Base-by-base conservation (phyloP, 2,888 invertebrate genomes). In the Adelognathus sp. region DNA sequence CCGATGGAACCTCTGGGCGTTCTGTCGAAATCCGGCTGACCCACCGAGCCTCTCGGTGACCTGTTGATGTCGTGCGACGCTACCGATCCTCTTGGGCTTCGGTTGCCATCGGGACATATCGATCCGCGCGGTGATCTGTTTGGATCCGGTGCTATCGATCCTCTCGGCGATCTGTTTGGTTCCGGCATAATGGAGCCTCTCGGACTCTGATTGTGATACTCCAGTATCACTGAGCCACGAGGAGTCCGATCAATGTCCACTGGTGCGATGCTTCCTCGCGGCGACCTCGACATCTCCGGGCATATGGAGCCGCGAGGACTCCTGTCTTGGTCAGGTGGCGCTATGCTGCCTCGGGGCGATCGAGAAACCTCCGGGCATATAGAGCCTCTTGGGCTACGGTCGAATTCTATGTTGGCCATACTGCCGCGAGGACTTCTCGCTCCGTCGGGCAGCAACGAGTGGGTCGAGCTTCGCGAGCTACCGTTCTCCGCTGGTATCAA, bases 231-330 rank as follows among this genome's bases (percentile, higher is more conserved):
- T 0, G 93, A 93, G 83, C 93, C 94, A 66, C 95, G 91, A 0
- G 94, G 94, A 90, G 94, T 95, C 81, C 94, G 92, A 0, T 93
- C 86, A 16, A 85, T 73, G 4, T 86, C 87, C 7, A 87, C 31
- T 2, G 83, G 84, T 1, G 86, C 85, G 39, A 88, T 86, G 3
- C 87, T 87, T 0, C 86, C 86, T 3, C 88, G 81, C 0, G 95
- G 94, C 85, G 94, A 94, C 50, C 94, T 92, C 77, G 87, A 89
- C 3, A 91, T 86, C 74, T 94, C 94, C 3, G 94, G 94, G 0
- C 93, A 93, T 72, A 94, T 92, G 81, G 94, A 95, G 75, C 94
- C 93, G 63, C 95, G 91, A 0, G 94, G 94, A 87, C 93, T 94
- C 50, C 94, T 85, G 11, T 94, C 94, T 1, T 60, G 44, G 78